Base-by-base conservation (phyloP, 2,888 invertebrate species). In the Sesia bembeciformis region DNA sequence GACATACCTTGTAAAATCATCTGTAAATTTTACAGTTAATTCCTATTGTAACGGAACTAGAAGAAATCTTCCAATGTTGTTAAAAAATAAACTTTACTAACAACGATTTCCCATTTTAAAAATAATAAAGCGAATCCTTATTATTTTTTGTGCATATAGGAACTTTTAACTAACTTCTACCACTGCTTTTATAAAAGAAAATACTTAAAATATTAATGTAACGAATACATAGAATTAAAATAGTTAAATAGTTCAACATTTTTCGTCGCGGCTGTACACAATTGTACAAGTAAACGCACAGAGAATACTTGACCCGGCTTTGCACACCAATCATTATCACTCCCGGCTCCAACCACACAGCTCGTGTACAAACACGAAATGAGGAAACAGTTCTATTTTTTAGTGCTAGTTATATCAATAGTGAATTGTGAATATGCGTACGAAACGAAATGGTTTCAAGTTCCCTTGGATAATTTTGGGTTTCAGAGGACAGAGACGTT, bases 381-480 rank as follows among this genome's bases (percentile, higher is more conserved):
- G 68, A 64, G 52, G 56, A n/a, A 56, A 59, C 93, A 68, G 42
- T 6, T 42, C 23, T 23, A 23, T 23, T 23, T 23, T 23, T 23
- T 23, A 23, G 23, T 23, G 23, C 23, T 46, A 46, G n/a, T 46
- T 8, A 46, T 46, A 46, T 46, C 43, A 8, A 8, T 46, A 8
- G n/a, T 8, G 4, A 7, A 46, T 6, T 46, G 43, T 46, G 43
- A 46, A 6, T 86, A 87, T 56, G 76, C 72, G 40, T 88, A 74
- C 56, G 74, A 75, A 4, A 84, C 84, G 0, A 82, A 85, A 57
- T 75, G 65, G 70, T 90, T 93, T 55, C 84, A 87, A 38, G 92
- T 94, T 52, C 94, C 94, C 70, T 79, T 98, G 53, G 98, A 98
- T 77, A 98, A 98, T 78, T 98, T 97, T 75, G 93, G 94, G 61